Conservation (phyloP, 2,888 invertebrate species). For the Mesorhabditis spiculigera region DNA sequence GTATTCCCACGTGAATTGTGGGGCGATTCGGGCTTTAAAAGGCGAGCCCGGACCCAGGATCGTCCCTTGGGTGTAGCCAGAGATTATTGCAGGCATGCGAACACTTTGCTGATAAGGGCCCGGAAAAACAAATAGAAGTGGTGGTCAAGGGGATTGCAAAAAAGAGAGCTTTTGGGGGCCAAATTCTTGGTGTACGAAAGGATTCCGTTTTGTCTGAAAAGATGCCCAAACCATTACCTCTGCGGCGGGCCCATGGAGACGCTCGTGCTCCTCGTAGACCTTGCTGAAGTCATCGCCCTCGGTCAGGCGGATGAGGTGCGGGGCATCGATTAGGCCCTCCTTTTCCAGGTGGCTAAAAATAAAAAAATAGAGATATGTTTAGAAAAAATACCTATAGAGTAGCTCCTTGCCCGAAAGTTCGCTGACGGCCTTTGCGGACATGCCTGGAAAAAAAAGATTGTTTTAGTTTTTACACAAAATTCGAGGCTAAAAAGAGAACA, state of each 20-base stretch:
- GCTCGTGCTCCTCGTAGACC: constrained; percentile 31
- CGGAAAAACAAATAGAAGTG: too few species aligned
- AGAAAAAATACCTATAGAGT: background rate
- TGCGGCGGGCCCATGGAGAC: constrained; percentile 38
- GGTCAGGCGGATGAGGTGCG: constrained; percentile 42
- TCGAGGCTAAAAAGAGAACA: background rate
- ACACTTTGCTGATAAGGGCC: too few species aligned
- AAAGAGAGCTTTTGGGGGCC: too few species aligned
- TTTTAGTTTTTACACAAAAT: background rate
- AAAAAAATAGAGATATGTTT: constrained; percentile 6
- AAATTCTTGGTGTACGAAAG: background rate
- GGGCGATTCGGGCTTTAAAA: too few species aligned
- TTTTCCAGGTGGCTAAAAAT: constrained; percentile 47
- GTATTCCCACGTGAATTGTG: too few species aligned
- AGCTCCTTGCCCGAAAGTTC: constrained; percentile 55
- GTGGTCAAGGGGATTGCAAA: too few species aligned
- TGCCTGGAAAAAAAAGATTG: constrained; percentile 14
- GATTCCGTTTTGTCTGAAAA: background rate
- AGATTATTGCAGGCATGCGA: too few species aligned
- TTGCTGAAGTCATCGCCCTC: constrained; percentile 42
- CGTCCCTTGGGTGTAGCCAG: too few species aligned
- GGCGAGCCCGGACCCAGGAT: too few species aligned
- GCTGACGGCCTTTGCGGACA: constrained; percentile 57
- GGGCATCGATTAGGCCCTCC: constrained; percentile 37
- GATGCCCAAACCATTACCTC: constrained; percentile 14